Conservation (phyloP, 1,140 invertebrate species). For the Subanguina moxae region DNA sequence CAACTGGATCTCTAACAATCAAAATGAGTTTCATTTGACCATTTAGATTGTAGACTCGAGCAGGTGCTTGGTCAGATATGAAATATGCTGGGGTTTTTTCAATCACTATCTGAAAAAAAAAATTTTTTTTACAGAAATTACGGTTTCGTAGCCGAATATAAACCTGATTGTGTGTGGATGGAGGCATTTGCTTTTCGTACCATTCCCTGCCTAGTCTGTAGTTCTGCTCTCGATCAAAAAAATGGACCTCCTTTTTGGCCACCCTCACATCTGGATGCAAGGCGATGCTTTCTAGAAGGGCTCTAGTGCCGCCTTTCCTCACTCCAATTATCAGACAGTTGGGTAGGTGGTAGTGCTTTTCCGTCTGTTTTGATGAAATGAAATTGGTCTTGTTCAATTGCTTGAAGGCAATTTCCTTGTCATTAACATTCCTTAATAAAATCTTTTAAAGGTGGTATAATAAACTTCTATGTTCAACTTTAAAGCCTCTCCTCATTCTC, state of each 20-base stretch:
- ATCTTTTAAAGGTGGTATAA: too few species aligned
- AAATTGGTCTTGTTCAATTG: too few species aligned
- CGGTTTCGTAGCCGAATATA: too few species aligned
- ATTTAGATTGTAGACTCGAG: slow-evolving; percentile 48
- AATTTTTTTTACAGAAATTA: too few species aligned
- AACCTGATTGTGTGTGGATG: slow-evolving; percentile 37
- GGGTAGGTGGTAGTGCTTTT: background rate
- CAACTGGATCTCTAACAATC: slow-evolving; percentile 52
- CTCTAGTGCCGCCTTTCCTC: slow-evolving; percentile 62
- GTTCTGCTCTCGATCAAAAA: slow-evolving; percentile 59
- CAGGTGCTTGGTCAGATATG: slow-evolving; percentile 36
- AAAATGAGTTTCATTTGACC: slow-evolving; percentile 51
- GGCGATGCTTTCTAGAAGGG: slow-evolving; percentile 61
- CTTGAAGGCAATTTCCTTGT: too few species aligned
- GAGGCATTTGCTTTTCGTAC: slow-evolving; percentile 56
- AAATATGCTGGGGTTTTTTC: slow-evolving; percentile 59
- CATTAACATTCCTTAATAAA: too few species aligned
- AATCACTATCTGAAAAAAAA: slow-evolving; percentile 43
- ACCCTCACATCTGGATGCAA: slow-evolving; percentile 60
- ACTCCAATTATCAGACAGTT: slow-evolving; percentile 61
- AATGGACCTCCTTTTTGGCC: slow-evolving; percentile 59
- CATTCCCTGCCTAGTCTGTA: slow-evolving; percentile 53
- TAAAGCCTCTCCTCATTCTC: too few species aligned
- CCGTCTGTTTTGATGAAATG: too few species aligned
- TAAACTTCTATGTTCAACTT: too few species aligned